Percentiles rank a stretch among this genome's conserved stretches.
Evolutionary conservation across 2,113 vertebrate species (phyloP).

Genomic region (Scalopus aquaticus): DNA sequence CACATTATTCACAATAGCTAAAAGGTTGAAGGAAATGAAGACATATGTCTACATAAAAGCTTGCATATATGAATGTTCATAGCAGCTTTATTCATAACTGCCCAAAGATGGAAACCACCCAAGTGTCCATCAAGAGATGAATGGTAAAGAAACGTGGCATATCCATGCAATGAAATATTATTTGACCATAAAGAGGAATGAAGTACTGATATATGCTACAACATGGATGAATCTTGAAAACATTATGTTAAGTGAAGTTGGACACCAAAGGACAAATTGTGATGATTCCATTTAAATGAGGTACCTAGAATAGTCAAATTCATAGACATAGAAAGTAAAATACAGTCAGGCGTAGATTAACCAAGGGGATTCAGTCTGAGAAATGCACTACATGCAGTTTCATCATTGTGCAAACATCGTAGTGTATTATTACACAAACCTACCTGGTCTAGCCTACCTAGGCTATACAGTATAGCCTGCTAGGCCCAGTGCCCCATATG

Average conservation of each 20-base stretch:
- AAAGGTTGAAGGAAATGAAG: conserved; percentile 30
- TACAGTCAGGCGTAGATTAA: not conserved
- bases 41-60: not conserved
- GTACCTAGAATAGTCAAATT: conserved; percentile 25
- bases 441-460: not conserved
- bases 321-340: conserved; percentile 10
- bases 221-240: conserved; percentile 21
- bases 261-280: not conserved
- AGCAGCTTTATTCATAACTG: conserved; percentile 24
- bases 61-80: not conserved
- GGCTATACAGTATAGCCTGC: not conserved
- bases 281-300: not conserved
- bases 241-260: conserved; percentile 36
- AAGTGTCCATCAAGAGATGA: conserved; percentile 37
- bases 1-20: conserved; percentile 4
- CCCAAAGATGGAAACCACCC: not conserved
- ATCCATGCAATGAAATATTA: conserved; percentile 35
- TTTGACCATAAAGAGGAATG: conserved; percentile 15
- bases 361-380: not conserved
- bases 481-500: not conserved
- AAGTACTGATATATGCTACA: not conserved
- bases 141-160: not conserved
- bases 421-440: not conserved
- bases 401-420: not conserved
- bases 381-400: not conserved